Evolutionary conservation across 2,888 invertebrate genomes (phyloP).

Genomic region (Caenorhabditis parvicauda): DNA sequence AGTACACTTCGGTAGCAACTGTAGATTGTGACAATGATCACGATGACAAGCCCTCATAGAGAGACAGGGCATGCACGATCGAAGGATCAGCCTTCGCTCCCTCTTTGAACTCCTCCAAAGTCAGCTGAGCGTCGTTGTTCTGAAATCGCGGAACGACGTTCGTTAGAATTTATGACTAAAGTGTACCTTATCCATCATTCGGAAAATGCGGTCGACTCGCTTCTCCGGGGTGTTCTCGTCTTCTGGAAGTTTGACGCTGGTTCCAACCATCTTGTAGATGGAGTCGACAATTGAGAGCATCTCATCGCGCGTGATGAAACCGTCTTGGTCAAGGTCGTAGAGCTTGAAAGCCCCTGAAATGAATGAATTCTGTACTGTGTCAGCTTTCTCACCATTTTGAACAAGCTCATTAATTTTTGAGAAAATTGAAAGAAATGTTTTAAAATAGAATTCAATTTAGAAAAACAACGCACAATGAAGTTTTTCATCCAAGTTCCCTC

Average conservation of each 20-base stretch:
- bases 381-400: not conserved
- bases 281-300: conserved; percentile 96
- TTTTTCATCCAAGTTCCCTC: conserved; percentile 96
- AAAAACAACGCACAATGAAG: conserved; percentile 77
- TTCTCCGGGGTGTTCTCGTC: conserved; percentile 71
- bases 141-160: conserved; percentile 43
- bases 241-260: conserved; percentile 57
- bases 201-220: conserved; percentile 95
- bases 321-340: conserved; percentile 92
- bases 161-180: not conserved
- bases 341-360: conserved; percentile 87
- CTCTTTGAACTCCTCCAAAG: conserved; percentile 91
- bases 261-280: conserved; percentile 94
- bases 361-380: not conserved
- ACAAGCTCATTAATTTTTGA: too few species aligned
- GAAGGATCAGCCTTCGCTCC: conserved; percentile 97
- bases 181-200: conserved; percentile 84
- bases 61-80: conserved; percentile 85
- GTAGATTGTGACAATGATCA: too few species aligned
- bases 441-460: not conserved
- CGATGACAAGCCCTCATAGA: conserved; percentile 65
- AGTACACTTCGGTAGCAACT: too few species aligned
- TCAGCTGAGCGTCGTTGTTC: conserved; percentile 92
- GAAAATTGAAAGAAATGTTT: not conserved
- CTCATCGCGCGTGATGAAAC: conserved; percentile 89